Percentiles rank a stretch among this genome's conserved stretches.
Conservation (phyloP, 2,888 invertebrate species). For the Lydus trimaculatus region DNA sequence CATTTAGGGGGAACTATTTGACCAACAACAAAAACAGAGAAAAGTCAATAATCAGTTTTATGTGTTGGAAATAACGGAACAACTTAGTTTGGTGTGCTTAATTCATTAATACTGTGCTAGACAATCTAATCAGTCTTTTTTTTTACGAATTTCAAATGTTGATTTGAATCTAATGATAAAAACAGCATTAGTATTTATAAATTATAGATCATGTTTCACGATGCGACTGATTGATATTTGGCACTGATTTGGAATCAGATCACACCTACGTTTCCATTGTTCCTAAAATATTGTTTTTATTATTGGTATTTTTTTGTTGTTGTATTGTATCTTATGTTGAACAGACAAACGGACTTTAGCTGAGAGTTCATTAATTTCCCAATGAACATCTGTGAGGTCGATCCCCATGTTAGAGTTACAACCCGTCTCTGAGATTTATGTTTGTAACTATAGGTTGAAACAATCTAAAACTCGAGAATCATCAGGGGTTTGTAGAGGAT, state of each 20-base stretch:
- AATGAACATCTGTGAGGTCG: slow-evolving; percentile 44
- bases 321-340: slow-evolving; percentile 38
- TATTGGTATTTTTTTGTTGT: slow-evolving; percentile 49
- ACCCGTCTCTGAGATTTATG: slow-evolving; percentile 37
- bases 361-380: slow-evolving; percentile 48
- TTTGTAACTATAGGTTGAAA: slow-evolving; percentile 32
- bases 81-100: slow-evolving; percentile 11
- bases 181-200: not conserved
- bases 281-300: slow-evolving; percentile 43
- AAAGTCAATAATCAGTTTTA: slow-evolving; percentile 30
- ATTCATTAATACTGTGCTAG: not conserved
- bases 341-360: slow-evolving; percentile 44
- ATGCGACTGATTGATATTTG: slow-evolving; percentile 14
- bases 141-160: not conserved
- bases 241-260: slow-evolving; percentile 10
- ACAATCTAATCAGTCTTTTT: not conserved
- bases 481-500: slow-evolving; percentile 40
- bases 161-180: not conserved
- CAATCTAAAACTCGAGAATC: slow-evolving; percentile 39
- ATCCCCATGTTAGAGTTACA: slow-evolving; percentile 24
- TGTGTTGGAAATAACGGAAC: slow-evolving; percentile 20
- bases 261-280: slow-evolving; percentile 33
- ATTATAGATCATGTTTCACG: not conserved
- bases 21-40: slow-evolving; percentile 26
- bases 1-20: slow-evolving; percentile 20